Conservation (phyloP, 1,140 invertebrate species). For the Trichomalopsis sarcophagae region DNA sequence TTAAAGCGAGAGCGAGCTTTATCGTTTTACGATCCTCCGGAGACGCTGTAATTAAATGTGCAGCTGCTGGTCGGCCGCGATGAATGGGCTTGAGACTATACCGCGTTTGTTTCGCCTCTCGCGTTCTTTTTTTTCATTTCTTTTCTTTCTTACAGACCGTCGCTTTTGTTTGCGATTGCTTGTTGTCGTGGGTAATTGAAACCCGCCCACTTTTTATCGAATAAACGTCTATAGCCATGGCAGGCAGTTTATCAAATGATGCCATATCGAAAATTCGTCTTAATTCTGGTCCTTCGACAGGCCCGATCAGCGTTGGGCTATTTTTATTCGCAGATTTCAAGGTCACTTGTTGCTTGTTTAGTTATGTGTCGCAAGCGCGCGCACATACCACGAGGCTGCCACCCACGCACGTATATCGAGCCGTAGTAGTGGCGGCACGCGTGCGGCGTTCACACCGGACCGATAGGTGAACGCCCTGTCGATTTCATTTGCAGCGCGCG, state of each 20-base stretch:
- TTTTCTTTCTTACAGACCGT: neutral
- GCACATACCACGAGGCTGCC: conserved; percentile 40
- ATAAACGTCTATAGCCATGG: neutral
- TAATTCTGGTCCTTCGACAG: neutral
- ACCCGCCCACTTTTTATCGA: neutral
- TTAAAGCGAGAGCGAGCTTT: conserved; percentile 35
- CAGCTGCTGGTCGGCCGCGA: conserved; percentile 37
- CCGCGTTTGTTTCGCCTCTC: neutral
- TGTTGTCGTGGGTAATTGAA: neutral
- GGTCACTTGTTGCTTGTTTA: conserved; percentile 74
- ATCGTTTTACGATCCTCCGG: conserved; percentile 51
- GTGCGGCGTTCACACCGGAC: conserved; percentile 54
- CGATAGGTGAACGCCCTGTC: conserved; percentile 71
- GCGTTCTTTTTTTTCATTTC: neutral
- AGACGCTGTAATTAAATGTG: conserved; percentile 50
- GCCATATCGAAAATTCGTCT: too few relatives aligned
- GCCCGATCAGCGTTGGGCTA: conserved; percentile 5
- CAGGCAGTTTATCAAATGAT: neutral
- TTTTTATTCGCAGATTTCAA: conserved; percentile 72
- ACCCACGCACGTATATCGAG: conserved; percentile 27
- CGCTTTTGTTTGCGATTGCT: neutral
- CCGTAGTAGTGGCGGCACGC: conserved; percentile 4
- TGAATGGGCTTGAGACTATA: conserved; percentile 29
- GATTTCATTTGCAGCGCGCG: conserved; percentile 64
- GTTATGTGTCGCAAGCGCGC: conserved; percentile 61